These are phyloP conservation scores for Pyralis farinalis DNA, from an alignment of 2,888 invertebrate genomes.

Conservation along the genomic window DNA sequence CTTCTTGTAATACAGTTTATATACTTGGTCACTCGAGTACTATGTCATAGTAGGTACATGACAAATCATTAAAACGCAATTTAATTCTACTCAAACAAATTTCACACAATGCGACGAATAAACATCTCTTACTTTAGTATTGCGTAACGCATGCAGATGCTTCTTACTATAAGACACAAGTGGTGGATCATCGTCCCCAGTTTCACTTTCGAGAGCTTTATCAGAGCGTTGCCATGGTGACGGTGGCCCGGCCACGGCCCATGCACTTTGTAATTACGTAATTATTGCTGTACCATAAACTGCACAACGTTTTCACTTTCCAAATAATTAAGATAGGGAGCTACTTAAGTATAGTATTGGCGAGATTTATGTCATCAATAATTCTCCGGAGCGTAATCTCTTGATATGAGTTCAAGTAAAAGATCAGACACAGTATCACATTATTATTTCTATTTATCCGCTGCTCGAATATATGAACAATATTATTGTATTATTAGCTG, in stretches of 20 bases:
- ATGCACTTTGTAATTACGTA: conserved; percentile 48
- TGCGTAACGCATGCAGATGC: not conserved
- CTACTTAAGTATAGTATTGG: not conserved
- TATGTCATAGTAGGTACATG: no score
- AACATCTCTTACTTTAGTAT: no score
- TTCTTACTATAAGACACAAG: not conserved
- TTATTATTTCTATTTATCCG: no score
- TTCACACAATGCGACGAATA: no score
- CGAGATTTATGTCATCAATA: not conserved
- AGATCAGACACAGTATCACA: no score
- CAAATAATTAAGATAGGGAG: conserved; percentile 17
- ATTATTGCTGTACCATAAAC: conserved; percentile 37
- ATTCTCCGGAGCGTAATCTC: not conserved
- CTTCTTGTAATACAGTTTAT: no score
- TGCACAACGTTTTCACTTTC: conserved; percentile 48
- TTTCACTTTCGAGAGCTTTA: conserved; percentile 61
- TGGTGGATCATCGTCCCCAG: conserved; percentile 36
- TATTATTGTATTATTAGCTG: no score
- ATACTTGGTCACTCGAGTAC: no score
- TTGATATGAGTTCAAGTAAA: not conserved
- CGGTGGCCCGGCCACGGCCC: conserved; percentile 33
- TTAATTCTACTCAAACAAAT: no score
- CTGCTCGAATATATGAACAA: no score
- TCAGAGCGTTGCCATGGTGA: conserved; percentile 58
- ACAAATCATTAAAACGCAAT: no score